Conservation (phyloP, 2,797 vertebrate genomes). For the Mormyrops boulengeri region DNA sequence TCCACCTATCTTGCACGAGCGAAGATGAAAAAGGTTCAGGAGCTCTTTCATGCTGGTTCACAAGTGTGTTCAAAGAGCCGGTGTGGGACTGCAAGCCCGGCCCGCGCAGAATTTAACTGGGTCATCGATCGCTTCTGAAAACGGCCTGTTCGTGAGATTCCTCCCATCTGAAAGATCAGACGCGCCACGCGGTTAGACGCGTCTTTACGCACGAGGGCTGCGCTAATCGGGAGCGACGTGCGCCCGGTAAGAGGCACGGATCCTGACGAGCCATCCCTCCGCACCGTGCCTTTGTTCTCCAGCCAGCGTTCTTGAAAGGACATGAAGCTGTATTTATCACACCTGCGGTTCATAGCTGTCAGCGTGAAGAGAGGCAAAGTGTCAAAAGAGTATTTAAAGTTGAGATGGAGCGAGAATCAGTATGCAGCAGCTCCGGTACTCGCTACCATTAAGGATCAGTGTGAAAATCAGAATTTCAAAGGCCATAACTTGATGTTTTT, state of each 20-base stretch:
- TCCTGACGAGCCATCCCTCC: background rate
- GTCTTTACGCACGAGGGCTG: background rate
- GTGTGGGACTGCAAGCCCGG: constrained; percentile 28
- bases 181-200: constrained; percentile 56
- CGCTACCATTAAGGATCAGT: background rate
- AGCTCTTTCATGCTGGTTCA: constrained; percentile 69
- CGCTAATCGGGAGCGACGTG: background rate
- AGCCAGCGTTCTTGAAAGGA: background rate
- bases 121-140: constrained; percentile 44
- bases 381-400: background rate
- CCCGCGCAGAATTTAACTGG: constrained; percentile 52
- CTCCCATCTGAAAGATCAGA: constrained; percentile 53
- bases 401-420: background rate
- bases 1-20: background rate
- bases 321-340: background rate
- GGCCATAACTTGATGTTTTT: background rate
- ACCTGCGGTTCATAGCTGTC: background rate
- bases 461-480: background rate
- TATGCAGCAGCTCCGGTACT: background rate
- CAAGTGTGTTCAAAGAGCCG: constrained; percentile 63
- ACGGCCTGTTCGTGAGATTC: background rate
- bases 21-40: constrained; percentile 20
- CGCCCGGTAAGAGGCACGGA: background rate
- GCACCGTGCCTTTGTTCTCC: background rate
- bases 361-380: background rate